These are phyloP conservation scores for Euzetes globulus DNA, from an alignment of 2,888 invertebrate species.

Conservation along the genomic window DNA sequence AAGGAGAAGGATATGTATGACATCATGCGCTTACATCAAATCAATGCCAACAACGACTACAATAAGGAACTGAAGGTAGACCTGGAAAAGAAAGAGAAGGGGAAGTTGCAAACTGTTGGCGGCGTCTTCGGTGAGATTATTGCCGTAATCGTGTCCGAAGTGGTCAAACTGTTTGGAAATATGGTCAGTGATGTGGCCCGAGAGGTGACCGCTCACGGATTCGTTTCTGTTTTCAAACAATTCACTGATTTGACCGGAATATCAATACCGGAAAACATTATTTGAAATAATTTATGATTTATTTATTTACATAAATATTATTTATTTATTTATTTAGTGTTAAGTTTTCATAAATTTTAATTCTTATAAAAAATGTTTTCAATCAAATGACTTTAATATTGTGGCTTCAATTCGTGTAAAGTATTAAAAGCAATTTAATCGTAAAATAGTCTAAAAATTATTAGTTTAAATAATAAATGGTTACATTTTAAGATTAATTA, in stretches of 20 bases:
- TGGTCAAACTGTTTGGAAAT: slow-evolving; percentile 29
- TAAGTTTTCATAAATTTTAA: too few species aligned
- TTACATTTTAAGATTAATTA: too few species aligned
- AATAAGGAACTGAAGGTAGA: neutral
- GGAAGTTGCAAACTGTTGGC: slow-evolving; percentile 33
- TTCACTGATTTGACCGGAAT: slow-evolving; percentile 34
- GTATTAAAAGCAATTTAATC: too few species aligned
- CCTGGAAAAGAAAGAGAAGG: slow-evolving; percentile 14
- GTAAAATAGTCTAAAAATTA: too few species aligned
- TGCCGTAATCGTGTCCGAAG: slow-evolving; percentile 30
- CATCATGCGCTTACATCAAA: neutral
- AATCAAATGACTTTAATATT: too few species aligned
- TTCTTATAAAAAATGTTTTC: too few species aligned
- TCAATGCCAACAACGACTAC: neutral
- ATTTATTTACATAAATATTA: slow-evolving; percentile 6
- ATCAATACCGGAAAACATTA: neutral
- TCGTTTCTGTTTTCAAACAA: slow-evolving; percentile 33
- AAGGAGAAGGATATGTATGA: slow-evolving; percentile 8
- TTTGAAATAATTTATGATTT: neutral
- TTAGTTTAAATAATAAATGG: too few species aligned
- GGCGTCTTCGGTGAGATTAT: slow-evolving; percentile 33
- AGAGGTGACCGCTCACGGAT: slow-evolving; percentile 35
- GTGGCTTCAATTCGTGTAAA: too few species aligned
- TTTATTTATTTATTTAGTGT: neutral
- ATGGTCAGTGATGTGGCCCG: slow-evolving; percentile 35